Evolutionary conservation across 2,113 vertebrate species (phyloP), one percentile per base, ranked within the genome.

Genomic region (Corythoichthys intestinalis): DNA sequence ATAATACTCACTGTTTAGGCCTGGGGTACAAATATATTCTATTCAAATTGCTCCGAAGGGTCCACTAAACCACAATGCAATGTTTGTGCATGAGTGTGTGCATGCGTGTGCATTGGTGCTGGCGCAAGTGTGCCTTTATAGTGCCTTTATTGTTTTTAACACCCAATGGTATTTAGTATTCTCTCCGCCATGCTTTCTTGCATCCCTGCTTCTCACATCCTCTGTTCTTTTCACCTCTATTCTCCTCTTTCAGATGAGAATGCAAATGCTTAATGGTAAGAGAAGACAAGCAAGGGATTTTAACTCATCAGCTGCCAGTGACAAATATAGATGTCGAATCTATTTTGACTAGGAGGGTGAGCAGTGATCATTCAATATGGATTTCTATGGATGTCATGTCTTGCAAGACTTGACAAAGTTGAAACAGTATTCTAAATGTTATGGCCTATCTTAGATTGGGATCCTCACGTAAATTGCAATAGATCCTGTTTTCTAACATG

Each of bases 91-190:
- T 34, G 49, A 78, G 79, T 81, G 71, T 44, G 9, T 75, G 70
- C 56, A 38, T 74, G 70, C 78, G 83, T 70, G 70, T 65, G 2
- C 20, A 72, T 76, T 46, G 65, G 59, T 44, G 61, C 58, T 39
- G 15, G 72, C 4, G 48, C 41, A 67, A 17, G 74, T 58, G n/a
- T 68, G 76, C 78, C 79, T 86, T 85, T 28, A 62, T 46, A 28
- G 41, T 62, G 60, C 44, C 60, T 62, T 62, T 62, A 46, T 62
- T 88, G 76, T 88, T 75, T 86, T 80, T 83, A 88, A 88, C 83
- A 85, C 85, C 83, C 90, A 82, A 76, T 59, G 65, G 83, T 91
- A 89, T 80, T 92, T 91, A 92, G 88, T 92, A 92, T 92, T 91
- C 91, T 84, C 80, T 77, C 73, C 73, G 60, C 83, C 85, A 73